Base-by-base conservation (phyloP, 2,113 vertebrate genomes). In the Eptesicus fuscus region DNA sequence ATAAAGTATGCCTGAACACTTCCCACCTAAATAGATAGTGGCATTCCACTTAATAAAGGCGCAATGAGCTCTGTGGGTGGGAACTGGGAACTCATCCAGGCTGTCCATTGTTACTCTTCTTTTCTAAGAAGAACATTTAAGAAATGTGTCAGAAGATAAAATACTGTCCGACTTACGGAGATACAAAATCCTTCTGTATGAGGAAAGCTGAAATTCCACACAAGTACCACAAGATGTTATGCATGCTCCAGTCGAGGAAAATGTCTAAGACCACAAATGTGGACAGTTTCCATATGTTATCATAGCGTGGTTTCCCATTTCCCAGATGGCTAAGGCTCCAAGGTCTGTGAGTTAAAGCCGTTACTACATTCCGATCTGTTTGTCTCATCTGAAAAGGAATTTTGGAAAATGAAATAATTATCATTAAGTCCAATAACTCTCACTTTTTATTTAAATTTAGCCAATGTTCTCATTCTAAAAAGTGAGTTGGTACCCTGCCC, bases 181-280 rank as follows among this genome's bases (percentile, higher is more conserved):
- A 99, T 92, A 99, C 88, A 65, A 98, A 99, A 95, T 99, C 98
- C 94, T 99, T 99, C 96, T 99, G 99, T 73, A 99, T 97, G 77
- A 99, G 98, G 97, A 99, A 99, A 67, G 99, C 99, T 0, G 99
- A 99, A 88, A 99, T 44, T 9, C 99, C 99, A 70, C 99, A 99
- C 13, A 99, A 82, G 90, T 98, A 98, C 99, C 99, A 99, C 92
- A 99, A 90, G 94, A 99, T 96, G 20, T 99, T 98, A 96, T 99
- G 99, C 5, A 99, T 98, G 23, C 98, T 99, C 99, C 99, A 99
- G 35, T 99, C 99, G 37, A 99, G 91, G 53, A 99, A 8, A 16
- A 99, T 84, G 80, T 99, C 99, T 98, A 99, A 10, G 4, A 97
- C 18, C 86, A 98, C 96, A 37, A 98, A 98, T 87, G 98, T 89